Evolutionary conservation across 1,140 invertebrate genomes (phyloP), one percentile per base, ranked within the genome.

Genomic region (Pantala flavescens): DNA sequence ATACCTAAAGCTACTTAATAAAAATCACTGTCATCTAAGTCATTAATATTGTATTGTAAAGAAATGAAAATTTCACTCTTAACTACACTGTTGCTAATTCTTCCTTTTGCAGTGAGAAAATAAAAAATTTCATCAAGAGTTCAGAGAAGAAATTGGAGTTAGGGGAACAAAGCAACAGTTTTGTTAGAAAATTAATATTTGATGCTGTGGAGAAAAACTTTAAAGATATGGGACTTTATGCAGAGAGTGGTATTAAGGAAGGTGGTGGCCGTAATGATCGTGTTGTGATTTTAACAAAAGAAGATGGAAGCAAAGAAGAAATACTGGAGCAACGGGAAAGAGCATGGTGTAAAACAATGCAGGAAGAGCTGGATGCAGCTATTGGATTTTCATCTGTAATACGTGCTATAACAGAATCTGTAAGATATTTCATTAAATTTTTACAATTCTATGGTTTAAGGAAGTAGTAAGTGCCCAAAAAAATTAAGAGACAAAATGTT

Each of bases 261-360:
- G 49, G 49, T 16, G 49, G 49, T 21, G 49, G 49, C 5, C 14
- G 49, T 3, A 19, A 21, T 63, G 49, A 63, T 21, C 49, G 49
- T 63, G 49, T 63, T 63, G 49, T 63, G n/a, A 63, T 63, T 19
- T 63, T 63, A 63, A 63, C 49, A 19, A 63, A 63, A 63, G 49
- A 63, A 63, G n/a, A 63, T 3, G 49, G 49, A 63, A 63, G n/a
- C 49, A 16, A 21, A 21, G 49, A 63, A 63, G 49, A 63, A 21
- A 21, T 63, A 7, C 12, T 63, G 49, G n/a, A 63, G n/a, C 49
- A 21, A 14, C 49, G 49, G 3, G 49, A 63, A 3, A 21, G 12
- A 63, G 49, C 3, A 21, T 63, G 49, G 49, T 21, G 49, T 5
- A 63, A 63, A 21, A 21, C 49, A 63, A 63, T 63, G 49, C 5